phyloP scores from a whole-genome alignment of 2,113 vertebrate species.

The Piliocolobus tephrosceles region DNA sequence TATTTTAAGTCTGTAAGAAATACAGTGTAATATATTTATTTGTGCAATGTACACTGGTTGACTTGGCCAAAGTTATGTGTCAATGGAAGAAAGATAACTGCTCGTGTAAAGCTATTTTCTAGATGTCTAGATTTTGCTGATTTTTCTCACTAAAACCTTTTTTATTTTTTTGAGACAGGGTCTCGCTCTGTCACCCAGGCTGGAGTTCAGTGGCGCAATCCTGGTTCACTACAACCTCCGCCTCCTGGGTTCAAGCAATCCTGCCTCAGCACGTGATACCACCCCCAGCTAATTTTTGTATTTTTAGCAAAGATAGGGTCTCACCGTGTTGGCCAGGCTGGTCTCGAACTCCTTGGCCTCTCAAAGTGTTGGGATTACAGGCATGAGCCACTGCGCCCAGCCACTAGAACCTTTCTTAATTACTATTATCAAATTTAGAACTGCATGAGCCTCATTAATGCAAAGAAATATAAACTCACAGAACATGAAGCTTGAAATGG shows the following conservation, averaged over 20 bases:
- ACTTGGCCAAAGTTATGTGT: not conserved
- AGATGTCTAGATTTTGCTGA: not conserved
- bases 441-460: not conserved
- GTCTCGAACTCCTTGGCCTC: too few relatives aligned
- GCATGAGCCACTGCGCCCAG: too few relatives aligned
- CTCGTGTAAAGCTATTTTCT: not conserved
- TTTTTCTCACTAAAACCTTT: not conserved
- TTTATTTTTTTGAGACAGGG: too few relatives aligned
- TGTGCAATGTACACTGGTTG: not conserved
- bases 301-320: too few relatives aligned
- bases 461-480: not conserved
- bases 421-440: not conserved
- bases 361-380: too few relatives aligned
- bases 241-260: too few relatives aligned
- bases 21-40: not conserved
- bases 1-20: constrained; percentile 16
- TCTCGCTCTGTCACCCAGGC: too few relatives aligned
- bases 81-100: not conserved
- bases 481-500: not conserved
- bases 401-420: not conserved
- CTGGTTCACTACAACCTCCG: too few relatives aligned
- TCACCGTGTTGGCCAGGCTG: too few relatives aligned
- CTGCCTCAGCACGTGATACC: too few relatives aligned
- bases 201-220: too few relatives aligned
- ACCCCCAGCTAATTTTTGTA: too few relatives aligned